phyloP scores from a whole-genome alignment of 2,797 vertebrate species.

The Varecia variegata region DNA sequence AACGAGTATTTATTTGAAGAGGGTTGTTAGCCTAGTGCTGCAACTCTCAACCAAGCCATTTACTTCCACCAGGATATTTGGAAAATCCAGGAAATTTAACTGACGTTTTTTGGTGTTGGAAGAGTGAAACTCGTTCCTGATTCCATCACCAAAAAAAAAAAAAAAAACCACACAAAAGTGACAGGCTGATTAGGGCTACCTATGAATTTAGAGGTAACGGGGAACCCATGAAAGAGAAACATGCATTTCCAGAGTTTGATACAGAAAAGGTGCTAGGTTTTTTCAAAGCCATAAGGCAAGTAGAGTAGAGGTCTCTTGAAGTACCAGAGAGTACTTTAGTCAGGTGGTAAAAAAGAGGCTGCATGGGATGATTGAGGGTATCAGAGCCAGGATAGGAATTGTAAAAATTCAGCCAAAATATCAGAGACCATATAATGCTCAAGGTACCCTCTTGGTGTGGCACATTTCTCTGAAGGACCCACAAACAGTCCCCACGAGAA shows the following conservation, averaged over 20 bases:
- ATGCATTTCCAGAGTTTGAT: background rate
- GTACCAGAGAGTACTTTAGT: background rate
- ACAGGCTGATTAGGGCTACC: background rate
- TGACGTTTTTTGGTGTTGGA: background rate
- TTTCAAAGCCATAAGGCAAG: background rate
- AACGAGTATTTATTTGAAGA: background rate
- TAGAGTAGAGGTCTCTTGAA: background rate
- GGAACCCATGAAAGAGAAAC: background rate
- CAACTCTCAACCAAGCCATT: background rate
- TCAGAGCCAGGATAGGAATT: background rate
- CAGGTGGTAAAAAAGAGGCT: background rate
- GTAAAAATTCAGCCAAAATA: background rate
- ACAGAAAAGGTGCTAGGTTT: background rate
- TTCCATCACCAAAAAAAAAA: background rate
- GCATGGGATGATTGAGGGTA: background rate
- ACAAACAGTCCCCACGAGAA: background rate
- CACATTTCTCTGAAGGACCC: background rate
- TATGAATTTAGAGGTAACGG: background rate
- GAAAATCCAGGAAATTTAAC: background rate
- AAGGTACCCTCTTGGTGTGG: background rate
- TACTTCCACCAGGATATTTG: background rate
- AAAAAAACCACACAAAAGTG: background rate
- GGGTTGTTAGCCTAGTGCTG: background rate
- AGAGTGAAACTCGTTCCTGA: background rate
- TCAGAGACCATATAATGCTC: background rate